phyloP scores from a whole-genome alignment of 2,113 vertebrate genomes.

The Haemorhous mexicanus region DNA sequence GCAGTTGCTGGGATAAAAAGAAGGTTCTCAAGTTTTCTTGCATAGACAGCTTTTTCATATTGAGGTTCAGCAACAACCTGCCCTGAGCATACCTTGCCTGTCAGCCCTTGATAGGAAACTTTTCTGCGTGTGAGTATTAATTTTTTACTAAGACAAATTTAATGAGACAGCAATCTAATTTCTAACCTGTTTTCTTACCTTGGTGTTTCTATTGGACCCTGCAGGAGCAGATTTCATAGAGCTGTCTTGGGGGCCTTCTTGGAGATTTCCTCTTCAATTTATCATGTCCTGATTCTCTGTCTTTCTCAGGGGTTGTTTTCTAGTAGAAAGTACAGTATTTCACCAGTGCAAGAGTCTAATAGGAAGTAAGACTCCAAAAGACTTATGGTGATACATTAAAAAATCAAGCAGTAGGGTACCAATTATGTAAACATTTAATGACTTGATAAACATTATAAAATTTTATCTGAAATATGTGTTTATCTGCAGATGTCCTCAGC shows the following conservation, averaged over 20 bases:
- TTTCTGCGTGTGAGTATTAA: neutral
- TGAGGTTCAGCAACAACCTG: neutral
- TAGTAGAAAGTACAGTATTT: neutral
- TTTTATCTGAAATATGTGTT: neutral
- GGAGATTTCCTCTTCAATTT: neutral
- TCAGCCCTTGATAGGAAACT: neutral
- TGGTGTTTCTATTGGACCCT: neutral
- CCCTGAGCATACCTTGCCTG: neutral
- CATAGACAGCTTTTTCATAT: neutral
- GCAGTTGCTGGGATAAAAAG: neutral
- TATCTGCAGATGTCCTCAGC: neutral
- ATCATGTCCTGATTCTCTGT: neutral
- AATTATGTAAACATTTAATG: neutral
- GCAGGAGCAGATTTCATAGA: neutral
- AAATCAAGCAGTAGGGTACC: neutral
- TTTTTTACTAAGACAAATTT: neutral
- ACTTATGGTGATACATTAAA: neutral
- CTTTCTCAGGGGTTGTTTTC: neutral
- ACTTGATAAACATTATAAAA: neutral
- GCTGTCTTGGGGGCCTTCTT: neutral
- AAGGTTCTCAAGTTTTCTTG: neutral
- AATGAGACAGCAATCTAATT: neutral
- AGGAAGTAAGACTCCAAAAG: neutral
- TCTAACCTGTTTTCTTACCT: neutral
- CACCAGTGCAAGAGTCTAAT: neutral